phyloP scores from a whole-genome alignment of 2,113 vertebrate genomes.

The Zapus hudsonius region DNA sequence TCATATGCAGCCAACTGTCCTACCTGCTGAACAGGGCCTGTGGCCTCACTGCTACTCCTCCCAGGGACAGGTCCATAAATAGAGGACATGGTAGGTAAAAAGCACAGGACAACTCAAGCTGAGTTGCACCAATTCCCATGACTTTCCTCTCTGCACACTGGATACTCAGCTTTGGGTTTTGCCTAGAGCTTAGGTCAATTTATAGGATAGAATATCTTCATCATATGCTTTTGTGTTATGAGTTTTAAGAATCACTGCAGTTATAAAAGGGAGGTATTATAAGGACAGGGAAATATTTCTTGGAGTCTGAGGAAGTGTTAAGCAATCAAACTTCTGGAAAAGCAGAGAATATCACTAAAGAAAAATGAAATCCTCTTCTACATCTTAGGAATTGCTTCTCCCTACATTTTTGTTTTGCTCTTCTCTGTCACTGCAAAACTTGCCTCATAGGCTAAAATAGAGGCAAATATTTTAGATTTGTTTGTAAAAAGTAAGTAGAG shows the following conservation, averaged over 20 bases:
- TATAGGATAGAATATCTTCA: background rate
- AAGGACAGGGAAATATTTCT: background rate
- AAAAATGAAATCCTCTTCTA: constrained; percentile 30
- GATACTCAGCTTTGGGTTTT: background rate
- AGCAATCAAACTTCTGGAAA: background rate
- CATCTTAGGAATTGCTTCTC: background rate
- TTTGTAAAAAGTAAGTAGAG: background rate
- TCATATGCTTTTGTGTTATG: too few species aligned
- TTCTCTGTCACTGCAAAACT: constrained; percentile 23
- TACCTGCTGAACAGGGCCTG: background rate
- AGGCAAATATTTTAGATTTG: background rate
- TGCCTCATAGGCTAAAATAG: background rate
- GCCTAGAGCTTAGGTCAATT: constrained; percentile 5
- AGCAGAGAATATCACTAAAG: background rate
- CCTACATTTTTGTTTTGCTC: constrained; percentile 46
- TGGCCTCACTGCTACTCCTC: constrained; percentile 6
- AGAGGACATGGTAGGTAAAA: background rate
- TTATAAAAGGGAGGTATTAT: background rate
- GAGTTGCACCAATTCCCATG: background rate
- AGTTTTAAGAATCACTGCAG: background rate
- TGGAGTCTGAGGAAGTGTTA: background rate
- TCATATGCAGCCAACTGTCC: background rate
- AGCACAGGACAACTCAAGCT: background rate
- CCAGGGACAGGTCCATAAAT: background rate
- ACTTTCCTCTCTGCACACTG: background rate